Evolutionary conservation across 2,113 vertebrate genomes (phyloP), one percentile per base, ranked within the genome.

Genomic region (Colaptes auratus): DNA sequence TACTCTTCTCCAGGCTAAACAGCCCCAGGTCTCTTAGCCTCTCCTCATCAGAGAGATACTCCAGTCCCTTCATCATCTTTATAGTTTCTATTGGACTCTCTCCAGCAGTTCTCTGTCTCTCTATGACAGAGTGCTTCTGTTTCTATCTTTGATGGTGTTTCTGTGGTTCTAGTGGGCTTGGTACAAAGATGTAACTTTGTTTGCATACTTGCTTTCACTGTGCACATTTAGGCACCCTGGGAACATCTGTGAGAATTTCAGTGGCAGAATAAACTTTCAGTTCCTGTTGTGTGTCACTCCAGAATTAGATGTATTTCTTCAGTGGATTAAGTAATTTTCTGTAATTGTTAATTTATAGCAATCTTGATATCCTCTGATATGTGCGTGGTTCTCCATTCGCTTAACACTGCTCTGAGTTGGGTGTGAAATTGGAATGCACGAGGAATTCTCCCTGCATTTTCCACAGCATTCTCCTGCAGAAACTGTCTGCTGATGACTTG

Each of bases 401-500:
- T 77, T 48, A 39, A 19, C 46, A 2, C 8, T 52, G 30, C 48
- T 59, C 3, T 14, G 42, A 79, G 65, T 4, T 23, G 39, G 7
- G 20, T 0, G 2, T 33, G 36, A 80, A 31, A 2, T 31, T 84
- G 36, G 12, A 2, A 0, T 3, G 18, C 24, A 48, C 30, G 53
- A 33, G 31, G 12, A 64, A 39, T 6, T 58, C 15, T 82, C 28
- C 82, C 53, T 56, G 15, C 30, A 30, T 30, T 30, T 31, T 15
- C 55, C 55, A 56, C 53, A 55, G 53, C 27, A 55, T 55, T 55
- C 53, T 55, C 53, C 27, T 55, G 53, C 25, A 55, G 14, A 55
- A 55, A 8, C 53, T 55, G 53, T 25, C 12, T 55, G 27, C 53
- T 30, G 14, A 55, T 56, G 55, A 7, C 28, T 56, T 56, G 55